A percentile compares a stretch with the other conserved stretches of the same genome.
These are phyloP conservation scores for Oscheius sp. DNA, from an alignment of 2,888 invertebrate genomes.

Conservation along the genomic window DNA sequence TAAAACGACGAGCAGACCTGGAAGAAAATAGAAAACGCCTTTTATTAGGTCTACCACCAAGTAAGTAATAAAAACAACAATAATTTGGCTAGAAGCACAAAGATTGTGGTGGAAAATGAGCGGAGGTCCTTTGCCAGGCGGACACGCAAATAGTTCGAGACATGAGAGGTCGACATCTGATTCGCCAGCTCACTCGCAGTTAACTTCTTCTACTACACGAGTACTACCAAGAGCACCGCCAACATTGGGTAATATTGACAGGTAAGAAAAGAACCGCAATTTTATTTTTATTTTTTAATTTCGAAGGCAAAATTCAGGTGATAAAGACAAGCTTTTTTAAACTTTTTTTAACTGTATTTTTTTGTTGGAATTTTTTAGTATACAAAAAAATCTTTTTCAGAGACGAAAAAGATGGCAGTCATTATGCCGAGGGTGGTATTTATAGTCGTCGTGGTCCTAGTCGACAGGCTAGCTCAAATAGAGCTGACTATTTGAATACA, in stretches of 20 bases:
- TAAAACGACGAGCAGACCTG: conserved; percentile 22
- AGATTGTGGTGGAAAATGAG: conserved; percentile 45
- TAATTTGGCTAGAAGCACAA: conserved; percentile 29
- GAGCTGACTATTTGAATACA: conserved; percentile 30
- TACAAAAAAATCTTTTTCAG: not conserved
- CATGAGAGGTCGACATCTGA: conserved; percentile 3
- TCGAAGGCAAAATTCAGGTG: not conserved
- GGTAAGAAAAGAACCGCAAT: not conserved
- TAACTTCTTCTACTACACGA: conserved; percentile 24
- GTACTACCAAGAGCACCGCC: conserved; percentile 9
- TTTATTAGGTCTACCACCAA: conserved; percentile 35
- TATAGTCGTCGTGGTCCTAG: conserved; percentile 20
- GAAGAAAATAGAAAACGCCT: conserved; percentile 41
- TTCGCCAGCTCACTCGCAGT: conserved; percentile 25
- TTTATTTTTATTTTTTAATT: not conserved
- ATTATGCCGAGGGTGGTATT: conserved; percentile 22
- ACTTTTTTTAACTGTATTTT: not conserved
- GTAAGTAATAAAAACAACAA: conserved; percentile 19
- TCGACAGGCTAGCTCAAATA: conserved; percentile 24
- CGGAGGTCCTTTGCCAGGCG: not conserved
- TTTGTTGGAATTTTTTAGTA: not conserved
- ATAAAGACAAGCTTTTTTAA: no score
- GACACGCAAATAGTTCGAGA: conserved; percentile 8
- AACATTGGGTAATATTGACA: conserved; percentile 20
- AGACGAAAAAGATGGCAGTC: not conserved